A percentile compares a stretch with the other conserved stretches of the same genome.
These are phyloP conservation scores for Xerus rutilus DNA, from an alignment of 2,797 vertebrate species.

Conservation along the genomic window DNA sequence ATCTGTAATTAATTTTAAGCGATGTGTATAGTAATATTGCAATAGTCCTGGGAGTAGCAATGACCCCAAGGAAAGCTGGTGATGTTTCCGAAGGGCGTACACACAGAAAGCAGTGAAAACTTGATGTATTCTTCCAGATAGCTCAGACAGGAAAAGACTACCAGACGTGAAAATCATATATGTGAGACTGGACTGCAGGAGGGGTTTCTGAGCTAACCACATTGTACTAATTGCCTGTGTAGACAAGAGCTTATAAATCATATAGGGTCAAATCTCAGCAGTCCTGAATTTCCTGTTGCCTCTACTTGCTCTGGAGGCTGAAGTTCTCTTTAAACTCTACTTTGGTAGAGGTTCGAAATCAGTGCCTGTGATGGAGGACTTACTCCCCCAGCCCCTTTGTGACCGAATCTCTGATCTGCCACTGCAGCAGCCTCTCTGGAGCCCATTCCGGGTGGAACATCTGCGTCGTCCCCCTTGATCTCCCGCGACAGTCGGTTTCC, in stretches of 20 bases:
- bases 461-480: neutral
- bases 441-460: neutral
- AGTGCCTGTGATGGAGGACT: neutral
- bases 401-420: neutral
- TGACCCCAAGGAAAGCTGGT: neutral
- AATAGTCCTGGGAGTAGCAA: neutral
- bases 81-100: neutral
- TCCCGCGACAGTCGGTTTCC: neutral
- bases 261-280: neutral
- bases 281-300: neutral
- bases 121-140: fast-evolving
- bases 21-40: too few species aligned
- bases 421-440: neutral
- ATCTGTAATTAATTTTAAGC: neutral
- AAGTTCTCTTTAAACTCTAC: neutral
- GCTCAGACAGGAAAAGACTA: neutral
- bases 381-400: neutral
- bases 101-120: neutral
- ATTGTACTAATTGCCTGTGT: neutral
- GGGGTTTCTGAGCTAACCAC: neutral
- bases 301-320: neutral
- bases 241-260: neutral
- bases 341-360: neutral
- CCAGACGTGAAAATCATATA: neutral
- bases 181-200: fast-evolving